Evolutionary conservation across 2,797 vertebrate species (phyloP).

Genomic region (Acanthiza pusilla): DNA sequence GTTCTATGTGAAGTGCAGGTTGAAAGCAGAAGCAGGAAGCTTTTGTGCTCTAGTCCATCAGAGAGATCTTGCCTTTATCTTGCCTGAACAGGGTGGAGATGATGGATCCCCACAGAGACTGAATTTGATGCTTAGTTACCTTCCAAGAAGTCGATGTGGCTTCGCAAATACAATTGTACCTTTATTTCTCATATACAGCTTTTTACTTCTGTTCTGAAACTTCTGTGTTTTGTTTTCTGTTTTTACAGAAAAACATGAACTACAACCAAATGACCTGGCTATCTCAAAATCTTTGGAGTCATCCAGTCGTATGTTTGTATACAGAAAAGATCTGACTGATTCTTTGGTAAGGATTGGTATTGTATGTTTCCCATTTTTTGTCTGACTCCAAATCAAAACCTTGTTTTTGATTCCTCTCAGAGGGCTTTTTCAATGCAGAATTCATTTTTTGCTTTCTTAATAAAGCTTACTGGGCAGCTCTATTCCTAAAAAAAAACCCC

Average conservation of each 20-base stretch:
- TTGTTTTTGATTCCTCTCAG: background rate
- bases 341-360: conserved; percentile 80
- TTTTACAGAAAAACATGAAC: conserved; percentile 84
- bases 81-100: background rate
- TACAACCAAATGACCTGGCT: conserved; percentile 86
- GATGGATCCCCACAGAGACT: background rate
- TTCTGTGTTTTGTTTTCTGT: background rate
- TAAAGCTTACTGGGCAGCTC: background rate
- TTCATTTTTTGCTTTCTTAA: background rate
- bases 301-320: conserved; percentile 87
- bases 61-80: background rate
- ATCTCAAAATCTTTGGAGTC: conserved; percentile 82
- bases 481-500: background rate
- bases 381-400: background rate
- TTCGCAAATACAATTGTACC: background rate
- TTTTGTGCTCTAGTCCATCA: background rate
- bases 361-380: background rate
- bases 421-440: background rate
- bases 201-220: conserved; percentile 40
- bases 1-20: background rate
- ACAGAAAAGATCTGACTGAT: conserved; percentile 86
- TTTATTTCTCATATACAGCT: background rate
- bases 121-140: background rate
- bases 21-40: background rate
- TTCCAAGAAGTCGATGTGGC: background rate